Conservation (phyloP, 2,797 vertebrate genomes). For the Amphiprion clarkii region DNA sequence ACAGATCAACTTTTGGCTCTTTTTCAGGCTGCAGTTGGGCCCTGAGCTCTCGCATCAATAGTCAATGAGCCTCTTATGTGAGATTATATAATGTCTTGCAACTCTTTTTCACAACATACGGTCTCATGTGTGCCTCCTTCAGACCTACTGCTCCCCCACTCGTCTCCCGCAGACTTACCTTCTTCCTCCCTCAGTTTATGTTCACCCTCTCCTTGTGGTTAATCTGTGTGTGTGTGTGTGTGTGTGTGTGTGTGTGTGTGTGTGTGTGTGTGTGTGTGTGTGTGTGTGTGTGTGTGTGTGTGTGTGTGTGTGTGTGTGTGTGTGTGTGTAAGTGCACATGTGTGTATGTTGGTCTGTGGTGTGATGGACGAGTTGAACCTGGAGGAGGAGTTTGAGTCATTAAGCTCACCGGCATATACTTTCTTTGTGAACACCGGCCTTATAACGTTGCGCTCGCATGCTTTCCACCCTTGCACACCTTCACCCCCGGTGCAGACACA, state of each 20-base stretch:
- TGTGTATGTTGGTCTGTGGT: background rate
- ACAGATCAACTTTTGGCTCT: constrained; percentile 39
- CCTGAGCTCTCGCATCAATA: constrained; percentile 62
- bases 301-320: constrained; percentile 45
- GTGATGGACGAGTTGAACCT: constrained; percentile 3
- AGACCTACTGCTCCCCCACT: constrained; percentile 37
- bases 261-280: background rate
- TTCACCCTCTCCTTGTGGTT: constrained; percentile 33
- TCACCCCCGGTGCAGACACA: constrained; percentile 35
- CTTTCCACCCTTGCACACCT: constrained; percentile 50
- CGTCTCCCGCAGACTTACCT: constrained; percentile 1
- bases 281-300: constrained; percentile 42
- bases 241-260: background rate
- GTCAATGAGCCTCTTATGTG: constrained; percentile 82
- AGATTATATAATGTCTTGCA: constrained; percentile 74
- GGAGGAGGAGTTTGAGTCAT: constrained; percentile 50
- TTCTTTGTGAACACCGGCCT: constrained; percentile 80
- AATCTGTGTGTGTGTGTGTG: constrained; percentile 40
- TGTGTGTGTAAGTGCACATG: background rate
- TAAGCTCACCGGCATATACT: constrained; percentile 77
- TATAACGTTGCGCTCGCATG: constrained; percentile 76
- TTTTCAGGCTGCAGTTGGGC: constrained; percentile 26
- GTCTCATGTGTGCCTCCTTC: constrained; percentile 67
- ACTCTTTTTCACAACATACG: constrained; percentile 59
- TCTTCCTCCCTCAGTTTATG: constrained; percentile 53